Base-by-base conservation (phyloP, 2,797 vertebrate species). In the Enteromius fasciolatus region DNA sequence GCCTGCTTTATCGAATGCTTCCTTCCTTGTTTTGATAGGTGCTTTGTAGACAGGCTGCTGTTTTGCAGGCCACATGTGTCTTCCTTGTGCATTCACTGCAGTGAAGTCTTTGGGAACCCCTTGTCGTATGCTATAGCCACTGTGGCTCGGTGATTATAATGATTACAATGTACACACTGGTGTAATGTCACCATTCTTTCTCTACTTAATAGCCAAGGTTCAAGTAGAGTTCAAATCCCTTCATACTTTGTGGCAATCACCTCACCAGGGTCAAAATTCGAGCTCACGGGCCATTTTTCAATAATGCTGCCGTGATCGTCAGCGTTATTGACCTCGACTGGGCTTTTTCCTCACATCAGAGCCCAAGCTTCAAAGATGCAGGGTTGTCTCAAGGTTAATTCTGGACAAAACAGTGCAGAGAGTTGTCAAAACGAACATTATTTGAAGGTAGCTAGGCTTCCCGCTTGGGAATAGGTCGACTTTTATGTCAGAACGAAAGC, bases 401-500 rank as follows among this genome's bases (percentile, higher is more conserved):
- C 89, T 77, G 88, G 91, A 91, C 84, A 91, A 95, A 94, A 93
- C 88, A 91, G 88, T 85, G 80, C 88, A 83, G 93, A 90, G 91
- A 94, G 85, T 89, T 95, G 94, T 95, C 93, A 92, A 94, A 95
- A 90, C 91, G 92, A 95, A 92, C 93, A 91, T 90, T 91, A 87
- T 91, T 93, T 94, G 91, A 84, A 93, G 91, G 90, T 90, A 90
- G 89, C 85, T 91, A 91, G 90, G 87, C 89, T 95, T 91, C 88
- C 91, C 93, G 88, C 94, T 93, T 90, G 90, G 90, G 88, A 88
- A 78, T 85, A 88, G 83, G 91, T 89, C 89, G 91, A 91, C 92
- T 96, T 96, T 95, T 93, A 96, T 94, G 93, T 95, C 89, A 90
- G 90, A 92, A 86, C 91, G 92, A 97, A 97, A 97, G 92, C 92